Evolutionary conservation across 2,888 invertebrate genomes (phyloP).

Genomic region (Mycalesis mineus): DNA sequence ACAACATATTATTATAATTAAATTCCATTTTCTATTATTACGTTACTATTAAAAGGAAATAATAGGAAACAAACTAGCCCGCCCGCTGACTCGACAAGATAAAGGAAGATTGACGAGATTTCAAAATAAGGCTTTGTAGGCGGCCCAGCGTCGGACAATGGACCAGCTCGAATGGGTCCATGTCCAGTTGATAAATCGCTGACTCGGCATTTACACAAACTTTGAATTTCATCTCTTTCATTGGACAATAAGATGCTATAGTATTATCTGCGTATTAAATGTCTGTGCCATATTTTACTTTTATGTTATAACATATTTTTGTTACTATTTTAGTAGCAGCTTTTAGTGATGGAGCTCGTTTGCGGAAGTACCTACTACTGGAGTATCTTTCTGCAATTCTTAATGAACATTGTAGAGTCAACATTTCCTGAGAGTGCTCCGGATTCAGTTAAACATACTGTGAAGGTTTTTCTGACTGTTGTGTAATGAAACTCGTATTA

Average conservation of each 20-base stretch:
- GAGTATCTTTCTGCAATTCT: too few relatives aligned
- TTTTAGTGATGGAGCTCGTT: too few relatives aligned
- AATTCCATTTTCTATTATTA: too few relatives aligned
- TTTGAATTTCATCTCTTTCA: neutral
- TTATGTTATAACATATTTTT: neutral
- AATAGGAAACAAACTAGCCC: too few relatives aligned
- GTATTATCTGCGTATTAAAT: neutral
- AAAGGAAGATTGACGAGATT: constrained; percentile 8
- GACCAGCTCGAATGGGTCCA: neutral
- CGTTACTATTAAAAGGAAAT: too few relatives aligned
- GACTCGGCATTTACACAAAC: constrained; percentile 5
- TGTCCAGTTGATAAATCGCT: constrained; percentile 9
- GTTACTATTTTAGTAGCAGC: too few relatives aligned
- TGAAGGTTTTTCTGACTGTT: too few relatives aligned
- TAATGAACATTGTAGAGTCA: too few relatives aligned
- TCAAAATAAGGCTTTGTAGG: neutral
- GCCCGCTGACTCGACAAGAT: constrained; percentile 5
- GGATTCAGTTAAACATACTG: too few relatives aligned
- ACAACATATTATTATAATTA: too few relatives aligned
- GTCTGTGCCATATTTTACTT: neutral
- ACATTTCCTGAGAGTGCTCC: neutral
- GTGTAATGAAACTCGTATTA: too few relatives aligned
- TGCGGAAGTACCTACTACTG: too few relatives aligned
- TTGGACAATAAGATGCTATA: neutral
- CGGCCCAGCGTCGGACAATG: neutral